phyloP scores from a whole-genome alignment of 2,113 vertebrate genomes.

The Chroicocephalus ridibundus region DNA sequence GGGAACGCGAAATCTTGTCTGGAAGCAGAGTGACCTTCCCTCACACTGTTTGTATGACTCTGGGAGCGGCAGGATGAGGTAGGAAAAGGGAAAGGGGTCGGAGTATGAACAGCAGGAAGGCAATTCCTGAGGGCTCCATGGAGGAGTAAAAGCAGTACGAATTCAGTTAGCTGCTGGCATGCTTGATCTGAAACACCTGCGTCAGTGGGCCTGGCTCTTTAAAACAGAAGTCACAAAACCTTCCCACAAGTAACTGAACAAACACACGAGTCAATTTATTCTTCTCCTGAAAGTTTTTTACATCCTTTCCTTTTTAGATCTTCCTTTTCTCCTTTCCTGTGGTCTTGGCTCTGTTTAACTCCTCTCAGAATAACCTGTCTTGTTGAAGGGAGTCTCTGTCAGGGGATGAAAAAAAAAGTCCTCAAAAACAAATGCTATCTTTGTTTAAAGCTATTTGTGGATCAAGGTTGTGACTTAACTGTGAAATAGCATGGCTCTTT shows the following conservation, averaged over 20 bases:
- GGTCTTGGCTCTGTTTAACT: background rate
- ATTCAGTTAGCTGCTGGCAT: background rate
- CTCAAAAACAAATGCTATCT: background rate
- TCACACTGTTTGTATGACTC: accelerated
- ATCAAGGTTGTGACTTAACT: conserved; percentile 24
- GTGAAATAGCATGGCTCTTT: background rate
- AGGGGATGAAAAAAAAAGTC: background rate
- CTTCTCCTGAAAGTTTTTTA: background rate
- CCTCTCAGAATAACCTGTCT: background rate
- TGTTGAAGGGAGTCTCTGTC: background rate
- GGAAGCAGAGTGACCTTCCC: background rate
- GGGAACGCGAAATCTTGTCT: background rate
- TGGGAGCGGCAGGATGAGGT: background rate
- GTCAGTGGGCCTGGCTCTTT: background rate
- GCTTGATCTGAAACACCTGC: background rate
- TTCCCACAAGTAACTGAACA: background rate
- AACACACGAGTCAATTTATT: accelerated
- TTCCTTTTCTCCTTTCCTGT: background rate
- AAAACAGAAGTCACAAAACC: background rate
- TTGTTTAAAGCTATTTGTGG: conserved; percentile 41
- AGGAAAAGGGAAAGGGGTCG: background rate
- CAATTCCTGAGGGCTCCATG: accelerated
- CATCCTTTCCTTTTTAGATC: background rate
- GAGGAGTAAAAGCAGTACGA: background rate
- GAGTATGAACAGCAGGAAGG: accelerated